Conservation (phyloP, 2,888 invertebrate species). For the Itoplectis maculator region DNA sequence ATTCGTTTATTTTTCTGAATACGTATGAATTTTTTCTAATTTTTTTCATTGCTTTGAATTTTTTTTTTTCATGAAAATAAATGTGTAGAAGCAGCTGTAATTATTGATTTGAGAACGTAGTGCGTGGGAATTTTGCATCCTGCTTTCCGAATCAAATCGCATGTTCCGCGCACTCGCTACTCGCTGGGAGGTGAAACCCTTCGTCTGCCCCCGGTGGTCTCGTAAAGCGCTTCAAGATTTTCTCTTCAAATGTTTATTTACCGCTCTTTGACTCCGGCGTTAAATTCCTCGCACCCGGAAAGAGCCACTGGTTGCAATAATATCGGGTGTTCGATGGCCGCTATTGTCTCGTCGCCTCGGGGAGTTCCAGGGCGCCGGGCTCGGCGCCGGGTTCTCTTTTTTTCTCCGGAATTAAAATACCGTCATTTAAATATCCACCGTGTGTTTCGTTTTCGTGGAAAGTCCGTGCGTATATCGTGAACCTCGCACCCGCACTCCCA, state of each 20-base stretch:
- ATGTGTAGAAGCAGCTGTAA: neutral
- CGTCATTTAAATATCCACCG: slow-evolving; percentile 10
- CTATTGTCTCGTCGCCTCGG: slow-evolving; percentile 2
- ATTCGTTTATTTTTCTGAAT: too few species aligned
- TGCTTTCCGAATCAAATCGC: neutral
- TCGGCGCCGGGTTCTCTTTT: neutral
- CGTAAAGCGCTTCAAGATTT: slow-evolving; percentile 8
- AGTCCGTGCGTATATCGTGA: too few species aligned
- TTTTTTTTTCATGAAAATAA: too few species aligned
- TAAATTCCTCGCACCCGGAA: neutral
- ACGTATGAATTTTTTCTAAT: too few species aligned
- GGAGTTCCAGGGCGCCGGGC: neutral
- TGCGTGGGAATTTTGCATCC: slow-evolving; percentile 20
- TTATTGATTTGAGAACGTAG: neutral
- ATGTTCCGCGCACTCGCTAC: slow-evolving; percentile 8
- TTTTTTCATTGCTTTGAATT: too few species aligned
- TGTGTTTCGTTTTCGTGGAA: too few species aligned
- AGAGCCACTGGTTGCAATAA: neutral
- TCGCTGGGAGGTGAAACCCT: neutral
- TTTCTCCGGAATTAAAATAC: neutral
- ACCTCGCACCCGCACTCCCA: too few species aligned
- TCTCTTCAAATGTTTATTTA: slow-evolving; percentile 39
- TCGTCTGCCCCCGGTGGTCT: too few species aligned
- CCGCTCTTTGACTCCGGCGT: neutral
- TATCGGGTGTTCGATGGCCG: slow-evolving; percentile 10